Percentiles rank a stretch among this genome's conserved stretches.
These are phyloP conservation scores for Crambe crambe DNA, from an alignment of 37 sponge, comb jelly and placozoan genomes.

Conservation along the genomic window DNA sequence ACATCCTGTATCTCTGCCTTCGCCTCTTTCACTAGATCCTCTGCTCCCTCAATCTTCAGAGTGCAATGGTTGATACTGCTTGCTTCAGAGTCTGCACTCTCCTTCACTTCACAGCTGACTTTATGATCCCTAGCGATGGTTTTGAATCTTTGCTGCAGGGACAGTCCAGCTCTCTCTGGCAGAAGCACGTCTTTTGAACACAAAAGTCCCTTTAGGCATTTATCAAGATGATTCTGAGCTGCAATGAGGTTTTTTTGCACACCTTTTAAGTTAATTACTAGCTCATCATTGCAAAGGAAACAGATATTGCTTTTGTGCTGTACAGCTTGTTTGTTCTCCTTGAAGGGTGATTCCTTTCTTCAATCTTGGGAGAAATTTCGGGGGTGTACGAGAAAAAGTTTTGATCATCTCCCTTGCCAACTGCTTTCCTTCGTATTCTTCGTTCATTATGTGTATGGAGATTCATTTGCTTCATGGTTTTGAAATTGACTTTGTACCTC, in stretches of 20 bases:
- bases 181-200: not conserved
- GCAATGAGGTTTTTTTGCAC: slow-evolving; percentile 14
- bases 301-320: no score
- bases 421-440: not conserved
- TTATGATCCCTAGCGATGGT: slow-evolving; percentile 10
- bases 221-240: slow-evolving; percentile 6
- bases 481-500: not conserved
- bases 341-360: slow-evolving; percentile 1
- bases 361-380: slow-evolving; percentile 31
- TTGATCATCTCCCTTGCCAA: slow-evolving; percentile 36
- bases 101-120: not conserved
- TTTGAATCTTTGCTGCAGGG: not conserved
- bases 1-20: no score
- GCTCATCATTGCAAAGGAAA: not conserved
- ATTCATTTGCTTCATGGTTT: slow-evolving; percentile 22
- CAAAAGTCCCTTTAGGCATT: slow-evolving; percentile 11
- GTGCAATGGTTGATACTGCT: no score
- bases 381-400: slow-evolving; percentile 27
- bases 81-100: not conserved
- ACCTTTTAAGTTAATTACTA: slow-evolving; percentile 30
- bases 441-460: not conserved
- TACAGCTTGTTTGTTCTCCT: not conserved
- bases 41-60: no score
- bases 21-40: no score
- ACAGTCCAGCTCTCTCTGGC: not conserved